Evolutionary conservation across 2,888 invertebrate species (phyloP), one percentile per base, ranked within the genome.

Genomic region (Mayetiola destructor): DNA sequence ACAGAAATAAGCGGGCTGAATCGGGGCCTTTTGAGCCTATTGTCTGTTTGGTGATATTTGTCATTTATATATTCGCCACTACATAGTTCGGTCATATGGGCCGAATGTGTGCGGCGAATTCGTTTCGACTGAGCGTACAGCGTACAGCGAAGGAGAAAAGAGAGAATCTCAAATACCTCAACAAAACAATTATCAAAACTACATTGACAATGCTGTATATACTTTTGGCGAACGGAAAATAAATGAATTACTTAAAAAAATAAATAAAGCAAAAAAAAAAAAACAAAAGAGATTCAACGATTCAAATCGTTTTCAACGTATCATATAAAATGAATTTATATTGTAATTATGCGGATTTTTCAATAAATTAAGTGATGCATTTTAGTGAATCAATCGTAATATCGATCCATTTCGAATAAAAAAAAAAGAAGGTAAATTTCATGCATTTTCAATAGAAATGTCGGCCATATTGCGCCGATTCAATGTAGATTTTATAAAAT

Each of bases 81-180:
- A n/a, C n/a, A n/a, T n/a, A n/a, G n/a, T n/a, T n/a, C n/a, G n/a
- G n/a, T n/a, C n/a, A n/a, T n/a, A n/a, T n/a, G n/a, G n/a, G n/a
- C n/a, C n/a, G n/a, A n/a, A n/a, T n/a, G n/a, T n/a, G 48, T 48
- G 27, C 48, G 48, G 48, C n/a, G 48, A 48, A 48, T 27, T 23
- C 48, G 27, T 48, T 48, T 27, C 23, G 48, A 27, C 27, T 27
- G 16, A 48, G 48, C 23, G 12, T 23, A 16, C 23, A 48, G 16
- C 5, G n/a, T 21, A 40, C 5, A 21, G n/a, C 32, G 10, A 32
- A 10, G 32, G 32, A 32, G 10, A 27, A 48, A 48, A 14, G 27
- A 27, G n/a, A n/a, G n/a, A 27, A 16, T 27, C n/a, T 4, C n/a
- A 16, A 48, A 16, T 42, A 16, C 5, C 39, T 20, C 40, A 40